Base-by-base conservation (phyloP, 1,140 invertebrate genomes). In the Drosophila subobscura region DNA sequence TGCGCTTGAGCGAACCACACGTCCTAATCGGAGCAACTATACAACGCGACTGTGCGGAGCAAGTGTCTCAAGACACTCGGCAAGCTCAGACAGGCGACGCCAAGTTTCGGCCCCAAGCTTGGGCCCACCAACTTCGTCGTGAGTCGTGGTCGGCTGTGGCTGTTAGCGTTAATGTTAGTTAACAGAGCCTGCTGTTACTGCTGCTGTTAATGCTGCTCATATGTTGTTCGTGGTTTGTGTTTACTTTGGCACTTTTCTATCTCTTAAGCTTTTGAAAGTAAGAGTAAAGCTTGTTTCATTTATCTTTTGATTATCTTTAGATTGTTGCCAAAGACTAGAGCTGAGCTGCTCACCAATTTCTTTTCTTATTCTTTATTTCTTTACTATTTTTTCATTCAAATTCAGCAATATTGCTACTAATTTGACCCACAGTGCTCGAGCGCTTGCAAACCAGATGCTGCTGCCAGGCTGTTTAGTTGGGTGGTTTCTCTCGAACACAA, bases 241-340 rank as follows among this genome's bases (percentile, higher is more conserved):
- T 50, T 23, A 40, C 51, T 23, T 20, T 3, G 49, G 12, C 16
- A 20, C n/a, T 16, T 14, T 16, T 14, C 50, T 41, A 42, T 74
- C 81, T 85, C 81, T 85, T 85, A 77, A 86, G 83, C 65, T 78
- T 88, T 81, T 88, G 78, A 88, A 88, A 86, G 78, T 86, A 86
- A 86, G 81, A 86, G 81, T 83, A 75, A 77, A 63, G 56, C 52
- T 25, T 52, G 55, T 61, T 44, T 53, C 45, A 64, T 63, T 70
- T n/a, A n/a, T n/a, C n/a, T n/a, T n/a, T n/a, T n/a, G n/a, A n/a
- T n/a, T n/a, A n/a, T n/a, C n/a, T n/a, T n/a, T n/a, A n/a, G n/a
- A n/a, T n/a, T n/a, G n/a, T n/a, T n/a, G 25, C 70, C 47, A 50
- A 45, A 29, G n/a, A 25, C 16, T 16, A 14, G 5, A 5, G 7